Evolutionary conservation across 1,140 invertebrate genomes (phyloP).

Genomic region (Reticulitermes speratus): DNA sequence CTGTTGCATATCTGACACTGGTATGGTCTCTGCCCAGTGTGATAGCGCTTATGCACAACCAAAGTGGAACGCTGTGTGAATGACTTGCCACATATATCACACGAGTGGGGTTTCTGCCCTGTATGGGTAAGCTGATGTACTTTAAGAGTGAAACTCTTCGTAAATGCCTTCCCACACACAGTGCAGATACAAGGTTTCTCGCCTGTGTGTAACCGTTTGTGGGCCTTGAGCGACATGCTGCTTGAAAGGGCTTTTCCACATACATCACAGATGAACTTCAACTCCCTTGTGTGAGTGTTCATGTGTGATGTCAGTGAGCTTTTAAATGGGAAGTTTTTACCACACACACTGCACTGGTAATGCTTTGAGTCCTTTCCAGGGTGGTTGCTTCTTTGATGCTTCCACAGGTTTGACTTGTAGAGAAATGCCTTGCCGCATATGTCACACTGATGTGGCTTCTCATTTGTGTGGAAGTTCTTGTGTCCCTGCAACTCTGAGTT

Average conservation of each 20-base stretch:
- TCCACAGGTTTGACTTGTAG: conserved; percentile 41
- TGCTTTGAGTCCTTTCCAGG: conserved; percentile 38
- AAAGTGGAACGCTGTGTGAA: conserved; percentile 77
- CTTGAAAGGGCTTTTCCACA: conserved; percentile 50
- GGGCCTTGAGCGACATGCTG: conserved; percentile 53
- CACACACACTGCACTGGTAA: conserved; percentile 25
- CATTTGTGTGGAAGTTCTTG: conserved; percentile 57
- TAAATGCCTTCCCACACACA: conserved; percentile 48
- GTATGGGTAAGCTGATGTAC: conserved; percentile 55
- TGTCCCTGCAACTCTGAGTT: conserved; percentile 59
- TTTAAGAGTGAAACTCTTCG: conserved; percentile 68
- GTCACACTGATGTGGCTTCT: conserved; percentile 53
- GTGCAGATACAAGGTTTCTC: conserved; percentile 48
- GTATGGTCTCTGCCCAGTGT: conserved; percentile 76
- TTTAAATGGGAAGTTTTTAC: conserved; percentile 15
- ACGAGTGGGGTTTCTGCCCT: conserved; percentile 53
- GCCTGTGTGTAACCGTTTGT: conserved; percentile 56
- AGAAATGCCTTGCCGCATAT: conserved; percentile 56
- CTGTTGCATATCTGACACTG: conserved; percentile 67
- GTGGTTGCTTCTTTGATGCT: conserved; percentile 39
- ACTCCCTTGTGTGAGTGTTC: conserved; percentile 34
- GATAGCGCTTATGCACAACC: conserved; percentile 73
- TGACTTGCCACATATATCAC: conserved; percentile 65
- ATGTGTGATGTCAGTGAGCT: conserved; percentile 14
- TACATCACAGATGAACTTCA: conserved; percentile 52